Base-by-base conservation (phyloP, 2,113 vertebrate genomes). In the Esox niger region DNA sequence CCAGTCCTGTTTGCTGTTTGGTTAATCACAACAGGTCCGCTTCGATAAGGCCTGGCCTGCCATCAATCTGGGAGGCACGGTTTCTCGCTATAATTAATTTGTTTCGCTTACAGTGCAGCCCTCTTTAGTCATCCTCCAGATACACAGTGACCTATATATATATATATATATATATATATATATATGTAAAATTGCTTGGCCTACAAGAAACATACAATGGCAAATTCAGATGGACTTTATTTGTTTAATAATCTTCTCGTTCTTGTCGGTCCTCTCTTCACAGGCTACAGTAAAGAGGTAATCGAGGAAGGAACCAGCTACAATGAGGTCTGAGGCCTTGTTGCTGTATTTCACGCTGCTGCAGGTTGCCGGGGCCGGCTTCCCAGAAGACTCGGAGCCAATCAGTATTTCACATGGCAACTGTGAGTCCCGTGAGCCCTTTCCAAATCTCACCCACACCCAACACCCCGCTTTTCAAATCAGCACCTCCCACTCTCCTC, bases 391-490 rank as follows among this genome's bases (percentile, higher is more conserved):
- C 92, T 94, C 94, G 71, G 95, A 99, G 91, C 97, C 97, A 2
- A 98, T 99, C 94, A 98, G 95, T 92, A 97, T 98, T 91, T 96
- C 95, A 83, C 95, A 99, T 93, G 94, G 95, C 93, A 99, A 99
- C 95, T 98, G 97, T 99, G 86, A 98, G 97, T 98, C 90, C 58
- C 69, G 11, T 20, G 56, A 5, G 27, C 60, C 30, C 4, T 49
- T 64, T 70, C 64, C 66, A 71, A 75, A 76, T 70, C 71, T 32
- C 71, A 55, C 30, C 54, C 58, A 56, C 55, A 56, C 55, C 54
- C 68, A 75, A 75, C 63, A 65, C 60, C 31, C 69, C 68, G 35
- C 46, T 58, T 29, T 6, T 29, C 25, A 10, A 56, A 61, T 31
- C 70, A 60, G 4, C 17, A 20, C 32, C 17, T 71, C 58, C 46